Evolutionary conservation across 2,888 invertebrate species (phyloP).

Genomic region (Mystacides longicornis): DNA sequence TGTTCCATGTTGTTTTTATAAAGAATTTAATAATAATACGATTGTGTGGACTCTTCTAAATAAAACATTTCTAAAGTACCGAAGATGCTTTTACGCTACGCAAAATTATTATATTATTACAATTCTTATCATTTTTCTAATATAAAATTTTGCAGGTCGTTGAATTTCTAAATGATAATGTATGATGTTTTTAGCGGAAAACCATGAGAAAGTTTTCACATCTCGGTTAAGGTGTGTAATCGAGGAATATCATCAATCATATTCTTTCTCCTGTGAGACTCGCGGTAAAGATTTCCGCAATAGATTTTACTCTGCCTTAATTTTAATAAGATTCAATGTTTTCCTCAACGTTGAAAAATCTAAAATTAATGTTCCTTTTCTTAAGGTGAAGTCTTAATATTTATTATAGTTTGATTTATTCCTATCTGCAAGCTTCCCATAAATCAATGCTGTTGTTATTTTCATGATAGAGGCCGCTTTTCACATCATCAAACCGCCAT

Average conservation of each 20-base stretch:
- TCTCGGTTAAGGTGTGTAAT: not conserved
- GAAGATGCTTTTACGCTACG: too few species aligned
- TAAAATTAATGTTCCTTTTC: not conserved
- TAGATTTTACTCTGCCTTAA: not conserved
- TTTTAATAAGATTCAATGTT: constrained; percentile 1
- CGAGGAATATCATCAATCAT: constrained; percentile 1
- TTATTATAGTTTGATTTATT: too few species aligned
- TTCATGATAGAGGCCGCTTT: too few species aligned
- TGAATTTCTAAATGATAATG: constrained; percentile 1
- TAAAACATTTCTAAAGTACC: too few species aligned
- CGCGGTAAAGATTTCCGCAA: not conserved
- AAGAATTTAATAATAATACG: too few species aligned
- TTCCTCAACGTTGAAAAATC: not conserved
- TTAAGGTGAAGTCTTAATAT: not conserved
- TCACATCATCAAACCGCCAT: too few species aligned
- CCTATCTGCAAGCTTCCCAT: too few species aligned
- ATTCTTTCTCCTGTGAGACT: not conserved
- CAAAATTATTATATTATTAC: too few species aligned
- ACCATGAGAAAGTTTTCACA: not conserved
- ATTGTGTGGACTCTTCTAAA: too few species aligned
- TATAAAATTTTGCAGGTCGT: not conserved
- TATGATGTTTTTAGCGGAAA: constrained; percentile 1
- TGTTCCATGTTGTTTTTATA: too few species aligned
- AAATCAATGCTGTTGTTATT: too few species aligned
- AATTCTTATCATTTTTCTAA: not conserved